Conservation (phyloP, 53 echinoderm and acorn worm species). For the Zoroaster sp. region DNA sequence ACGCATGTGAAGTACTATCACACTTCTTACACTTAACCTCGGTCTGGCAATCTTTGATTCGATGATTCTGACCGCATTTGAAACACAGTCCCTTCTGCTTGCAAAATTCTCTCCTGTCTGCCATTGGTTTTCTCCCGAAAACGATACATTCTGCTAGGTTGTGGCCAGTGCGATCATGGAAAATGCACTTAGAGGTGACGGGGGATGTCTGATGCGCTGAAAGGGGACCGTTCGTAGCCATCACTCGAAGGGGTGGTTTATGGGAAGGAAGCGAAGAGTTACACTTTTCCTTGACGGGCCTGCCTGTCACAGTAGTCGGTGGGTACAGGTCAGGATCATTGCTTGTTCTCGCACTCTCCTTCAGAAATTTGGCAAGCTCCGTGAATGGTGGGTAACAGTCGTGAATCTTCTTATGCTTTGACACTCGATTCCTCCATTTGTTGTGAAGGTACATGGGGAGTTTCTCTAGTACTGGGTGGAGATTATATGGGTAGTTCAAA, state of each 20-base stretch:
- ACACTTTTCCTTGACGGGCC: background rate
- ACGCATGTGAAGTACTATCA: background rate
- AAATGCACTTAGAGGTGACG: background rate
- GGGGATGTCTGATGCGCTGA: too few relatives aligned
- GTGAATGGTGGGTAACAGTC: constrained; percentile 19
- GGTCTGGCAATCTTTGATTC: too few relatives aligned
- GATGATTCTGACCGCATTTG: too few relatives aligned
- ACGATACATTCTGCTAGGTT: background rate
- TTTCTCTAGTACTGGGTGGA: constrained; percentile 32
- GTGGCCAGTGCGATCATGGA: too few relatives aligned
- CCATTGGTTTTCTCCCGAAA: background rate
- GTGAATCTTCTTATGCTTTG: background rate
- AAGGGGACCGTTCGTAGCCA: background rate
- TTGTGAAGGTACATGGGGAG: constrained; percentile 27
- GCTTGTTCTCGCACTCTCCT: background rate
- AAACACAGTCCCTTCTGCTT: background rate
- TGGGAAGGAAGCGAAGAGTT: background rate
- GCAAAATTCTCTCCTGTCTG: constrained; percentile 5
- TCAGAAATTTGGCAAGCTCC: constrained; percentile 16
- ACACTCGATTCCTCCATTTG: constrained; percentile 28
- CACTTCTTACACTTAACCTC: background rate
- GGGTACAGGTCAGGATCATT: background rate
- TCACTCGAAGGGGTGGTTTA: background rate
- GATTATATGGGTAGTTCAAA: constrained; percentile 40
- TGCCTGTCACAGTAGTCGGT: background rate